Conservation (phyloP, 2,113 vertebrate genomes). For the Peromyscus polionotus region DNA sequence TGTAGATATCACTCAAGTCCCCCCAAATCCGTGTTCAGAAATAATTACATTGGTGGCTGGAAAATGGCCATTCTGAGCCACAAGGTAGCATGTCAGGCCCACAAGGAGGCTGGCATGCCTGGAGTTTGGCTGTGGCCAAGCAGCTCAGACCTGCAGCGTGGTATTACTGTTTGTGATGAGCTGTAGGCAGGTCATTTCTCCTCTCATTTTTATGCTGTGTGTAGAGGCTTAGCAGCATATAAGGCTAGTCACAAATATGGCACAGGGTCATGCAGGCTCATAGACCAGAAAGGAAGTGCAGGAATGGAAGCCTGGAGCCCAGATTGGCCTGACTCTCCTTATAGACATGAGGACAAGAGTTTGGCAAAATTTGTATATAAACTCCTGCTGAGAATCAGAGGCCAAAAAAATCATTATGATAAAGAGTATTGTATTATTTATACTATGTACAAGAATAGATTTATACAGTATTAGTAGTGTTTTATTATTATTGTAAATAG, state of each 20-base stretch:
- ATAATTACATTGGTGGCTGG: background rate
- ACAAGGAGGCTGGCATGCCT: background rate
- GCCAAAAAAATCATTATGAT: background rate
- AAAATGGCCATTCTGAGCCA: background rate
- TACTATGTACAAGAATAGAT: background rate
- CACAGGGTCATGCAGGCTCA: background rate
- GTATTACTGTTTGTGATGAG: background rate
- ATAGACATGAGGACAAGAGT: background rate
- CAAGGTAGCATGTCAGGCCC: background rate
- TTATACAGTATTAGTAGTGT: background rate
- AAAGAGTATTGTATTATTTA: background rate
- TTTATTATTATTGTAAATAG: slow-evolving; percentile 7
- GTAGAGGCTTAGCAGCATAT: background rate
- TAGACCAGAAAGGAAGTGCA: background rate
- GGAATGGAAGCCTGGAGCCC: background rate
- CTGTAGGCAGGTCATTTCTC: background rate
- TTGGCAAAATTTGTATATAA: background rate
- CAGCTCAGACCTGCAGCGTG: no score
- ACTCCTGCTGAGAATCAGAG: background rate
- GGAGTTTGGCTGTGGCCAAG: background rate
- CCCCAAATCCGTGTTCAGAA: background rate
- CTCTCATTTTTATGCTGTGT: background rate
- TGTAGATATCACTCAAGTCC: background rate
- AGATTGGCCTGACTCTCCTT: background rate
- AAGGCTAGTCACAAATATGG: background rate